Base-by-base conservation (phyloP, 1,140 invertebrate species). In the Plodia interpunctella region DNA sequence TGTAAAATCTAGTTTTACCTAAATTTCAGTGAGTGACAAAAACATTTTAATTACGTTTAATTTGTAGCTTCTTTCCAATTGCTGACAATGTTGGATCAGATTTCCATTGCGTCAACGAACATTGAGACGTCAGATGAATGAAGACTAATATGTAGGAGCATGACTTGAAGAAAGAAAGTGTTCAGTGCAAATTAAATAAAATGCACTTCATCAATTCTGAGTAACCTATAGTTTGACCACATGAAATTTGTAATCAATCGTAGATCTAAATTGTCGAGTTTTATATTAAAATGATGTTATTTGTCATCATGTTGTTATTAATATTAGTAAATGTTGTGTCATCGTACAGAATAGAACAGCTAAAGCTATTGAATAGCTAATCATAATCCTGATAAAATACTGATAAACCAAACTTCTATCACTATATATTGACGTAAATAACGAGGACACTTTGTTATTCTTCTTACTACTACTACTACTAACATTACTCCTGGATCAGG, bases 101-200 rank as follows among this genome's bases (percentile, higher is more conserved):
- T 80, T 81, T 78, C 69, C 65, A 70, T 57, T 57, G 51, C 68
- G 69, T 65, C 66, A 62, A 68, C 68, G 71, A 77, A 68, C 69
- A 86, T 86, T 88, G 78, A 86, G 83, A 83, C 73, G 85, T 88
- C 85, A 83, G 63, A 63, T 52, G 59, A 87, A 87, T 88, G 80
- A 88, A 88, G 85, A 88, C 77, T 80, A 84, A 88, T 88, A 78
- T 59, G 70, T 75, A 65, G 60, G 58, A 67, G 54, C 70, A 67
- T 88, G 85, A 88, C 85, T 85, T 79, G 83, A 86, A 78, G 76
- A 83, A 83, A 86, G 78, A 83, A 83, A 86, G 78, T 77, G 69
- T 66, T 73, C 51, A 63, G 64, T 72, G 73, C 70, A 84, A 81
- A 87, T 83, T 85, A 74, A 80, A 85, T 81, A 72, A 76, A 72